Evolutionary conservation across 1,140 invertebrate genomes (phyloP), one percentile per base, ranked within the genome.

Genomic region (Drosophila trapezifrons): DNA sequence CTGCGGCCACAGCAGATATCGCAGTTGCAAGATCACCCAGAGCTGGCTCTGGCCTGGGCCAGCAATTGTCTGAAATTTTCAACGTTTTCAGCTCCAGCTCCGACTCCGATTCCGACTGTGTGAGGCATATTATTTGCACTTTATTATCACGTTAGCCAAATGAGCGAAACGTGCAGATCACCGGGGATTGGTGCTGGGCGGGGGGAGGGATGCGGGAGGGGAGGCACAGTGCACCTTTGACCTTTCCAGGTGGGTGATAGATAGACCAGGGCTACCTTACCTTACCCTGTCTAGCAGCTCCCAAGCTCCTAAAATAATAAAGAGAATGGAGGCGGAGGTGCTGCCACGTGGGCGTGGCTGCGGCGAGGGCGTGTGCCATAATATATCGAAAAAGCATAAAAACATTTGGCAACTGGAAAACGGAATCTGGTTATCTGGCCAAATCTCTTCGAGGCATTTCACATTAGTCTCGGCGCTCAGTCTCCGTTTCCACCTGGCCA

Each of bases 121-220:
- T 81, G 55, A 82, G 84, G 70, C 82, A 82, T 91, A 91, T 91
- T 91, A 91, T 91, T 91, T 91, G 90, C 90, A 91, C 90, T 91
- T 91, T 91, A 91, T 91, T 91, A 91, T 91, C 90, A 91, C 90
- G 90, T 91, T 91, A 91, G 86, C 73, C 71, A 82, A 91, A 90
- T 91, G 79, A 91, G 84, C 73, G 79, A 91, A 91, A 90, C 80
- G 86, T 86, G 86, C 83, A 87, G 75, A 67, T 73, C 76, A 70
- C 73, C 56, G 32, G 40, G 71, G 37, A 75, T 40, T 62, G 42
- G 18, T 42, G 56, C 25, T 8, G 49, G 9, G 55, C 20, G n/a
- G 37, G n/a, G n/a, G n/a, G n/a, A n/a, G n/a, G n/a, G n/a, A n/a
- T n/a, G n/a, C n/a, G n/a, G n/a, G n/a, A n/a, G n/a, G n/a, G n/a